Evolutionary conservation across 2,888 invertebrate genomes (phyloP), one percentile per base, ranked within the genome.

Genomic region (Anarsia innoxiella): DNA sequence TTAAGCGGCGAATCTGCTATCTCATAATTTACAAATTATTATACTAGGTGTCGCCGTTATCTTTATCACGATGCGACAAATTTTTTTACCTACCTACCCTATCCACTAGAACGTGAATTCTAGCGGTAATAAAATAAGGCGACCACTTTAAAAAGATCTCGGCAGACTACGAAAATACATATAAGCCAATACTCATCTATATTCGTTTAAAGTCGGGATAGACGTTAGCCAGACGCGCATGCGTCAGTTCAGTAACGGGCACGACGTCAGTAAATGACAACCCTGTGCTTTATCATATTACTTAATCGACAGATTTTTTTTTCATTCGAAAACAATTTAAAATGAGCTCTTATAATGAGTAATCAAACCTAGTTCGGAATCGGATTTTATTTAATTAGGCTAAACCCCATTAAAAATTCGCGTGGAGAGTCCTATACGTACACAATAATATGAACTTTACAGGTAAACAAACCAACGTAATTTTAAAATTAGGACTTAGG

Each of bases 141-240:
- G 67, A 57, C 77, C 66, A 65, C 51, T 66, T 66, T 75, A 56
- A 74, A 74, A 74, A 78, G 75, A 66, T 64, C 67, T 59, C 56
- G 42, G 53, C 51, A 53, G 55, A 59, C 63, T 74, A 76, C 56
- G 67, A 73, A 72, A 70, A 69, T 68, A 69, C 65, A 61, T 69
- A 65, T 56, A 66, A 64, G 61, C 70, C 59, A 67, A 66, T 63
- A 63, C 56, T 69, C 77, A 69, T 74, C 70, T 80, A 65, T 69
- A 79, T 68, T 65, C 68, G 77, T 74, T 64, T n/a, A n/a, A n/a
- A n/a, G n/a, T n/a, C 66, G 76, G 71, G 63, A 74, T 79, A 83
- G 77, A 82, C 77, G 70, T 70, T 70, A 65, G 66, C 71, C 73
- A 82, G 79, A 80, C 82, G 80, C 83, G 83, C 83, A 83, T 83